These are phyloP conservation scores for Ardeotis arabs DNA, from an alignment of 2,113 vertebrate genomes.

Conservation along the genomic window DNA sequence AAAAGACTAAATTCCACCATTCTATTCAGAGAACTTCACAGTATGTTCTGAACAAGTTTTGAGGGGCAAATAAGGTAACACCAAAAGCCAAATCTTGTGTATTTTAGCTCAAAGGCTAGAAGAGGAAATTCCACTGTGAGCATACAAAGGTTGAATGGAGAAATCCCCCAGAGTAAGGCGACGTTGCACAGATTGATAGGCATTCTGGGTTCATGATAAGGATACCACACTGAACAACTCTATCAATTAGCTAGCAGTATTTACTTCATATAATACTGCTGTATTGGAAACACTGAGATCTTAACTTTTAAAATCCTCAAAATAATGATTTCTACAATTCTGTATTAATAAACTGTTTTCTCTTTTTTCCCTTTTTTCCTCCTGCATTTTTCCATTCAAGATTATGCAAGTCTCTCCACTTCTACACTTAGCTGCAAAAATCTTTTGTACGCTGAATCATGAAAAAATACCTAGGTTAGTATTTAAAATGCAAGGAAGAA, in stretches of 20 bases:
- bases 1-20: neutral
- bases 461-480: neutral
- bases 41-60: neutral
- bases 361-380: neutral
- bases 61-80: neutral
- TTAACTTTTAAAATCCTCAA: neutral
- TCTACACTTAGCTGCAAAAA: neutral
- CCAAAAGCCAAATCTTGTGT: neutral
- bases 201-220: neutral
- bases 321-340: neutral
- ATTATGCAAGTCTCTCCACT: neutral
- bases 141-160: neutral
- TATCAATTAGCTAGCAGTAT: neutral
- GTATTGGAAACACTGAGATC: neutral
- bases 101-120: neutral
- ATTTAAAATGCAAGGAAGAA: neutral
- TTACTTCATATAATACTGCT: neutral
- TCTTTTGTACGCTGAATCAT: neutral
- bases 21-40: neutral
- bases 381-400: neutral
- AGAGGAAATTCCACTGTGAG: neutral
- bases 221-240: neutral
- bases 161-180: neutral
- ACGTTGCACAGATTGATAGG: neutral
- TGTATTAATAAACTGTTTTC: neutral